Conservation (phyloP, 2,113 vertebrate species). For the Vimba vimba region DNA sequence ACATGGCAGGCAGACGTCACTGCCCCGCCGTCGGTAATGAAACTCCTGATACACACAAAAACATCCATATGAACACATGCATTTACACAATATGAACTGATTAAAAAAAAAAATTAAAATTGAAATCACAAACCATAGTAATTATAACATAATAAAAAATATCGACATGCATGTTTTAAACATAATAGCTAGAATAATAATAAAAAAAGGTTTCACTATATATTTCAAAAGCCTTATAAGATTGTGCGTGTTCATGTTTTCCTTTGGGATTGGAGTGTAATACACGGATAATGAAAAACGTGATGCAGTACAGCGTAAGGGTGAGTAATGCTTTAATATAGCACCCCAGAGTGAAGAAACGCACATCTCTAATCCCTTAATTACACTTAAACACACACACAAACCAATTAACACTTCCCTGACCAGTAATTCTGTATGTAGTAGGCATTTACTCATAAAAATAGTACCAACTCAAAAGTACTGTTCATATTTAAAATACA, state of each 20-base stretch:
- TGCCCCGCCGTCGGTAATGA: slow-evolving; percentile 85
- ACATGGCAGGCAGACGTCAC: slow-evolving; percentile 90
- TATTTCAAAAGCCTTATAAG: slow-evolving; percentile 1
- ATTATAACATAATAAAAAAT: background rate
- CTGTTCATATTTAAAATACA: background rate
- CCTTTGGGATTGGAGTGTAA: background rate
- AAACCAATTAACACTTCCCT: slow-evolving; percentile 53
- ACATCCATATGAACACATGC: background rate
- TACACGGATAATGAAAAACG: slow-evolving; percentile 21
- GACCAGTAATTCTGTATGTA: slow-evolving; percentile 12
- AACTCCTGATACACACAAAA: slow-evolving; percentile 82
- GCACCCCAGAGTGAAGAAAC: slow-evolving; percentile 36
- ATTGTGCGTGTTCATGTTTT: background rate
- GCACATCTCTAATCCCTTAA: slow-evolving; percentile 48
- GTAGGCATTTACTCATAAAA: slow-evolving; percentile 9
- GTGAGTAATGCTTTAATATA: slow-evolving; percentile 19
- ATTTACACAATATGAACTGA: background rate
- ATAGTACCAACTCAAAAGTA: background rate
- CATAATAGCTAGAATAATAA: background rate
- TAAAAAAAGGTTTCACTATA: background rate
- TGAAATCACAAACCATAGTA: background rate
- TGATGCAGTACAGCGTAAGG: background rate
- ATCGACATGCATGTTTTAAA: too few species aligned
- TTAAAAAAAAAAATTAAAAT: too few species aligned
- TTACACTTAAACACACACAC: slow-evolving; percentile 40